Percentiles rank a stretch among this genome's conserved stretches.
Evolutionary conservation across 2,113 vertebrate species (phyloP).

Genomic region (Charina bottae): DNA sequence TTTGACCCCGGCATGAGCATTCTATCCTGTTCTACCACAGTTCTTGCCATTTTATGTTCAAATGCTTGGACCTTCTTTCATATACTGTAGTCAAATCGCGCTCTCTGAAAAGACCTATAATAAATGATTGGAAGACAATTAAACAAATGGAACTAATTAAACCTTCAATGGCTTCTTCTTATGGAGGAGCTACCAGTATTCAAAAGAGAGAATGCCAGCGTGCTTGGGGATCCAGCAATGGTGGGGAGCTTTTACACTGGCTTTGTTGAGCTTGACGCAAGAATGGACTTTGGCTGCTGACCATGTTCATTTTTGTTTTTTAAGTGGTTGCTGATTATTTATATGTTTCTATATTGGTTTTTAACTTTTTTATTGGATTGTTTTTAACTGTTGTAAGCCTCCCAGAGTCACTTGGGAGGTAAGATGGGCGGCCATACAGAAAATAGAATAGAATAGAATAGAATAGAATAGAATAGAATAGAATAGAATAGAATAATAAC

Average conservation of each 20-base stretch:
- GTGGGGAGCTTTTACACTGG: background rate
- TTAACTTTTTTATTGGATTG: background rate
- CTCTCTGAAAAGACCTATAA: background rate
- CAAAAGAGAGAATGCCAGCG: background rate
- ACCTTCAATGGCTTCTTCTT: background rate
- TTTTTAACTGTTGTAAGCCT: background rate
- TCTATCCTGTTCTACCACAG: background rate
- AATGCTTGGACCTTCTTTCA: background rate
- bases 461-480: too few species aligned
- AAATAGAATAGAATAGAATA: too few species aligned
- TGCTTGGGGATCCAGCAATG: background rate
- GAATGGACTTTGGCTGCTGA: background rate
- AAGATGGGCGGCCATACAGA: background rate
- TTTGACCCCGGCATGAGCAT: background rate
- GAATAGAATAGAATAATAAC: too few species aligned
- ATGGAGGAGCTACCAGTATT: background rate
- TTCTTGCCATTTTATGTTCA: background rate
- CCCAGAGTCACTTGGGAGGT: background rate
- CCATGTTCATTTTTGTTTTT: background rate
- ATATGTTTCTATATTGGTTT: background rate
- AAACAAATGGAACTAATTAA: background rate
- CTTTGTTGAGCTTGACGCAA: background rate
- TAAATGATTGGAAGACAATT: background rate
- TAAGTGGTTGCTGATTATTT: background rate
- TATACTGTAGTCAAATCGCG: background rate